These are phyloP conservation scores for Halcyon senegalensis DNA, from an alignment of 2,113 vertebrate species.

Conservation along the genomic window DNA sequence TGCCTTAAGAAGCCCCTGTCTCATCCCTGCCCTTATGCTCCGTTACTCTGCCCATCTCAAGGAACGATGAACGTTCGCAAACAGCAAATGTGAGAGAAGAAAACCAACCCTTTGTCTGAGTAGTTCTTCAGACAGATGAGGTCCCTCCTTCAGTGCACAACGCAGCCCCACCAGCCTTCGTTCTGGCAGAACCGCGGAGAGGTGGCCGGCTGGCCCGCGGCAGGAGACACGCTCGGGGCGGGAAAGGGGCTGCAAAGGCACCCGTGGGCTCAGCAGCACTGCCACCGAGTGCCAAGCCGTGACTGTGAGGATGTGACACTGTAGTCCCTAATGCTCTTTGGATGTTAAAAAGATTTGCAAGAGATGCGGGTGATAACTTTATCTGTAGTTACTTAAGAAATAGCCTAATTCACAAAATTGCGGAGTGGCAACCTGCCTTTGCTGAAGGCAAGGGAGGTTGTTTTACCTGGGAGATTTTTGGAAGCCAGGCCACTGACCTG, in stretches of 20 bases:
- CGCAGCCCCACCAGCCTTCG: too few species aligned
- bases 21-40: neutral
- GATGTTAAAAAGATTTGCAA: neutral
- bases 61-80: neutral
- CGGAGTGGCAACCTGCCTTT: neutral
- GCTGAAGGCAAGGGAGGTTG: neutral
- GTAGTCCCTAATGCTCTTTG: neutral
- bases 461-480: neutral
- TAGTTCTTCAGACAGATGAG: neutral
- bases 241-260: too few species aligned
- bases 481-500: neutral
- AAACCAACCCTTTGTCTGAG: neutral
- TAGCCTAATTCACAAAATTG: neutral
- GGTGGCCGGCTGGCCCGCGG: too few species aligned
- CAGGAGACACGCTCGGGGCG: too few species aligned
- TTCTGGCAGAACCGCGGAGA: too few species aligned
- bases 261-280: too few species aligned
- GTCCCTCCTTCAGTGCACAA: too few species aligned
- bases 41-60: rapidly evolving
- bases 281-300: too few species aligned
- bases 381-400: neutral
- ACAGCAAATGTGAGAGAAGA: neutral
- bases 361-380: neutral
- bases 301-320: too few species aligned
- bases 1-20: neutral